Evolutionary conservation across 2,797 vertebrate genomes (phyloP).

Genomic region (Muraenolepis orangiensis): DNA sequence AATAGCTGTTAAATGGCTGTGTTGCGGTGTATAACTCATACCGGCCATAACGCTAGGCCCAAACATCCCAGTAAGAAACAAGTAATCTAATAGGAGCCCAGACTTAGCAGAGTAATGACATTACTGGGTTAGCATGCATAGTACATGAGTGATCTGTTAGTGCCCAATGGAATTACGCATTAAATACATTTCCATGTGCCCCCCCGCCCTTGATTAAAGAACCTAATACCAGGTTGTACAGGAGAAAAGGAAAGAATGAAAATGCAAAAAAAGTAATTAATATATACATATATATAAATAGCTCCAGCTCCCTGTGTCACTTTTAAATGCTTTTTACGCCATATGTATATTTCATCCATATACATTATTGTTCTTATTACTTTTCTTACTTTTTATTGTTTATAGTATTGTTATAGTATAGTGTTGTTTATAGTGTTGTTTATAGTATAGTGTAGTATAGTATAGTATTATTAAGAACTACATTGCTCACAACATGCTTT

Average conservation of each 20-base stretch:
- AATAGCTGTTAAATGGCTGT: neutral
- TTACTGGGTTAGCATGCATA: neutral
- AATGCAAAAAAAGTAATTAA: no score
- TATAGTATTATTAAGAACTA: no score
- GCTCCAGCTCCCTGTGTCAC: no score
- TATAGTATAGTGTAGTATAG: no score
- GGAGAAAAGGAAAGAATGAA: neutral
- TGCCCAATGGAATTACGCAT: neutral
- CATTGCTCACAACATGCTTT: neutral
- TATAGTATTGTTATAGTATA: no score
- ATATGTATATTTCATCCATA: no score
- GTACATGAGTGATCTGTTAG: neutral
- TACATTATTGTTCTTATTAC: no score
- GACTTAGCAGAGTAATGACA: neutral
- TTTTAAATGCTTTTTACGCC: no score
- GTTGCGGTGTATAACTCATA: neutral
- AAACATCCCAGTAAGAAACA: conserved; percentile 2
- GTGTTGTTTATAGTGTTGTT: no score
- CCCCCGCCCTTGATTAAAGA: neutral
- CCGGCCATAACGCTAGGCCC: neutral
- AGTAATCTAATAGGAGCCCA: neutral
- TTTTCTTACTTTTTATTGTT: no score
- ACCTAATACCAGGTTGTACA: neutral
- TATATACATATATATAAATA: no score
- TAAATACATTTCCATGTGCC: neutral